Conservation (phyloP, 2,797 vertebrate species). For the Danio jaintianensis region DNA sequence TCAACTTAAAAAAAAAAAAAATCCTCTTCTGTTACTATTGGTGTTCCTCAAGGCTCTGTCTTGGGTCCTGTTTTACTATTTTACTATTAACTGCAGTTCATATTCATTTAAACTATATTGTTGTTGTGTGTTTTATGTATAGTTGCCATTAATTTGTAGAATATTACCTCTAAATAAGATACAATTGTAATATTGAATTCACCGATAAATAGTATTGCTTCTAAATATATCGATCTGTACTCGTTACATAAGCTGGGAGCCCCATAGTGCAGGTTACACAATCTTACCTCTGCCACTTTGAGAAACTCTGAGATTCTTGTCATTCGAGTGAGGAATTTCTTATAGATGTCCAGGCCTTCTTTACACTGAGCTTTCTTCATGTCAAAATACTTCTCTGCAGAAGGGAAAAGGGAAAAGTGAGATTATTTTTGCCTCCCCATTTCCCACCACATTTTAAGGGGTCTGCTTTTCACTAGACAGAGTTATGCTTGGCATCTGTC, state of each 20-base stretch:
- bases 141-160: no score
- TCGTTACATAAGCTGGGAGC: background rate
- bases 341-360: slow-evolving; percentile 96
- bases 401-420: slow-evolving; percentile 18
- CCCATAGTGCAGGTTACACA: background rate
- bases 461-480: slow-evolving; percentile 11
- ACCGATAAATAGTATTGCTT: no score
- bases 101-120: no score
- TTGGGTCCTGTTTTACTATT: no score
- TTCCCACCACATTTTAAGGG: background rate
- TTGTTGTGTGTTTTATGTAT: no score
- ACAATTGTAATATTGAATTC: no score
- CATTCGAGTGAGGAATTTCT: slow-evolving; percentile 96
- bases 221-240: no score
- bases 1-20: no score
- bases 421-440: background rate
- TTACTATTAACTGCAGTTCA: no score
- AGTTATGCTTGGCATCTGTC: slow-evolving; percentile 26
- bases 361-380: slow-evolving; percentile 98
- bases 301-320: slow-evolving; percentile 96
- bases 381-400: slow-evolving; percentile 95
- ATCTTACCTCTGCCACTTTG: slow-evolving; percentile 93
- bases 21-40: no score
- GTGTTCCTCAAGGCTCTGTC: background rate
- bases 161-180: no score